These are phyloP conservation scores for Pseudomyrmex sp. DNA, from an alignment of 1,140 invertebrate species.

Conservation along the genomic window DNA sequence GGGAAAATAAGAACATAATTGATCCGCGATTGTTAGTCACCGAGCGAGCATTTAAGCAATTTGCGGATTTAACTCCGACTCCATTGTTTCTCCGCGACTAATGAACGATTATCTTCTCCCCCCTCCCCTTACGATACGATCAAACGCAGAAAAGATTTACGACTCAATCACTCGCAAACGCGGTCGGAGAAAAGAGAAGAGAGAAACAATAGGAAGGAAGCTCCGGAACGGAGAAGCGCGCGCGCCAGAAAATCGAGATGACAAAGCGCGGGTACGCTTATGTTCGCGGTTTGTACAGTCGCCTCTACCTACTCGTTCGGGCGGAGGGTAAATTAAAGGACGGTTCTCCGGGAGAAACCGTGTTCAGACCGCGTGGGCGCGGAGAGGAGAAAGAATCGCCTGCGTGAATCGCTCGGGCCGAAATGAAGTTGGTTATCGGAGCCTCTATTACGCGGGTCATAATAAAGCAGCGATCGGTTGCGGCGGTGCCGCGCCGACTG, in stretches of 20 bases:
- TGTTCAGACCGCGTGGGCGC: not conserved
- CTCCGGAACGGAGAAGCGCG: not conserved
- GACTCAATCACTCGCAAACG: conserved; percentile 18
- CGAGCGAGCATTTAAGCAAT: conserved; percentile 36
- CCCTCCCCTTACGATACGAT: not conserved
- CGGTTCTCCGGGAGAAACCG: not conserved
- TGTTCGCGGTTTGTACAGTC: conserved; percentile 14
- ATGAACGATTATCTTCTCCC: conserved; percentile 34
- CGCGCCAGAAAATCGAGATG: conserved; percentile 16
- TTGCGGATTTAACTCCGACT: conserved; percentile 20
- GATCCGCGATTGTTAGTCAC: not conserved
- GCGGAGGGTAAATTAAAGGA: conserved; percentile 3
- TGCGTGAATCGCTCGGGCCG: conserved; percentile 35
- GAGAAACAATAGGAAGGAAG: not conserved
- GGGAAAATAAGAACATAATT: conserved; percentile 6
- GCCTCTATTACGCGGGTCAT: conserved; percentile 49
- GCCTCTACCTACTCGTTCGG: not conserved
- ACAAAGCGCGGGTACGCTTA: conserved; percentile 1
- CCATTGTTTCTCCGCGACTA: conserved; percentile 11
- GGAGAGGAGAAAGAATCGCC: conserved; percentile 45
- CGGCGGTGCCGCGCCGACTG: not conserved
- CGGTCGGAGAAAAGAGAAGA: not conserved
- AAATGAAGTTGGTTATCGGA: conserved; percentile 63
- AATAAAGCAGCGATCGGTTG: conserved; percentile 54
- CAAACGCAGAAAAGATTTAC: conserved; percentile 9